Percentiles rank a stretch among this genome's conserved stretches.
phyloP scores from a whole-genome alignment of 1,140 invertebrate species.

The Parapsyche elsis region DNA sequence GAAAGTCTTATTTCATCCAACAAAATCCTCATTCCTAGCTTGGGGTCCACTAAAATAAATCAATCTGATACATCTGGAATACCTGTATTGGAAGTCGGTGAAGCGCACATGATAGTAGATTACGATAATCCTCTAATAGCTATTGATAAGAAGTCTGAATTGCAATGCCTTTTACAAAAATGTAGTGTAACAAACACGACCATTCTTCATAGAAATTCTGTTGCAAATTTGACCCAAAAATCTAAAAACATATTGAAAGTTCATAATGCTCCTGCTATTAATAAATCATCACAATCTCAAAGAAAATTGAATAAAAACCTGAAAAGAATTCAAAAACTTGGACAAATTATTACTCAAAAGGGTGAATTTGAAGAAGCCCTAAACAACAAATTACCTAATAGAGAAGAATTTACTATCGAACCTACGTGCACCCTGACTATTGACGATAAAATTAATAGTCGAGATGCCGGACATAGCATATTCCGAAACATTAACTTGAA shows the following conservation, averaged over 20 bases:
- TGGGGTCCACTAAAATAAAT: slow-evolving; percentile 54
- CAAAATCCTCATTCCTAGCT: slow-evolving; percentile 63
- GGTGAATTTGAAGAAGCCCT: slow-evolving; percentile 60
- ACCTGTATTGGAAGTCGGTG: neutral
- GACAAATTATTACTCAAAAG: slow-evolving; percentile 62
- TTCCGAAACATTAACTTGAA: slow-evolving; percentile 63
- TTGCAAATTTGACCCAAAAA: slow-evolving; percentile 62
- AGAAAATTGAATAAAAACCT: slow-evolving; percentile 64
- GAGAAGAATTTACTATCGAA: slow-evolving; percentile 59
- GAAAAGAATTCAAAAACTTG: slow-evolving; percentile 64
- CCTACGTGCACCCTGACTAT: slow-evolving; percentile 57
- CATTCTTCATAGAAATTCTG: slow-evolving; percentile 59
- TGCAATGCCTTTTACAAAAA: slow-evolving; percentile 63
- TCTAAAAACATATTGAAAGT: slow-evolving; percentile 62
- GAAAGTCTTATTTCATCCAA: slow-evolving; percentile 67
- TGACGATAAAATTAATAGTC: slow-evolving; percentile 34
- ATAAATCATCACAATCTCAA: slow-evolving; percentile 61
- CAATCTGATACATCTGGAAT: slow-evolving; percentile 8
- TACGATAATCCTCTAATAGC: slow-evolving; percentile 57
- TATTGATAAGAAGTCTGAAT: slow-evolving; percentile 65
- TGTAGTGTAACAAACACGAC: slow-evolving; percentile 65
- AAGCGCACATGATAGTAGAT: slow-evolving; percentile 59
- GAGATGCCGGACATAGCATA: slow-evolving; percentile 54
- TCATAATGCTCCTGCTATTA: slow-evolving; percentile 60
- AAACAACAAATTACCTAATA: slow-evolving; percentile 38